Conservation (phyloP, 37 sponge, comb jelly and placozoan genomes). For the Hexactinellida sp. region DNA sequence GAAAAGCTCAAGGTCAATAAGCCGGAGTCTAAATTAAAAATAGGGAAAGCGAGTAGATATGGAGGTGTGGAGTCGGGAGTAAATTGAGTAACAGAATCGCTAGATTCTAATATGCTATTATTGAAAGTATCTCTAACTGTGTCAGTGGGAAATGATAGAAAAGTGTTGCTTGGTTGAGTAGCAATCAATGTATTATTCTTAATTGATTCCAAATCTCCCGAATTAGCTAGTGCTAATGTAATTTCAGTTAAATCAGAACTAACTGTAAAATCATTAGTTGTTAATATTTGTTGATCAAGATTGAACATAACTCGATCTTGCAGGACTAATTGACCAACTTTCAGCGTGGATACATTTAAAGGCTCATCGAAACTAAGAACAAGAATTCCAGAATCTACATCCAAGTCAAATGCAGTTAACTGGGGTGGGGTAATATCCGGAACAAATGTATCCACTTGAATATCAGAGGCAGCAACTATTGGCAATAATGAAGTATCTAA, state of each 20-base stretch:
- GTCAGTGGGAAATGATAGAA: conserved; percentile 38
- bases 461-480: conserved; percentile 19
- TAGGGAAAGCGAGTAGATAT: conserved; percentile 20
- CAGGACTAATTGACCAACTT: conserved; percentile 28
- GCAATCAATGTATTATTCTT: conserved; percentile 44
- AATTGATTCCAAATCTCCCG: conserved; percentile 32
- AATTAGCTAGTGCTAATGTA: conserved; percentile 4
- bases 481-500: conserved; percentile 15
- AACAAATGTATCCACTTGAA: conserved; percentile 19
- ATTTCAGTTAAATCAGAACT: conserved; percentile 20
- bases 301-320: conserved; percentile 15
- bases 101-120: conserved; percentile 31
- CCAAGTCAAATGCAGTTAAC: conserved; percentile 34
- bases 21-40: conserved; percentile 50
- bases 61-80: conserved; percentile 52
- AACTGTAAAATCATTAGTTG: conserved; percentile 10
- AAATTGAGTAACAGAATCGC: conserved; percentile 19
- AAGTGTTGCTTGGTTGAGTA: conserved; percentile 37
- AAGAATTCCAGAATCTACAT: conserved; percentile 44
- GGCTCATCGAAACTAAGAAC: conserved; percentile 61
- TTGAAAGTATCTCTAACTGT: conserved; percentile 47
- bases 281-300: background rate
- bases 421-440: conserved; percentile 34
- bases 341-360: conserved; percentile 32
- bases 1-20: conserved; percentile 45